A percentile compares a stretch with the other conserved stretches of the same genome.
Evolutionary conservation across 1,140 invertebrate species (phyloP).

Genomic region (Caenorhabditis brenneri): DNA sequence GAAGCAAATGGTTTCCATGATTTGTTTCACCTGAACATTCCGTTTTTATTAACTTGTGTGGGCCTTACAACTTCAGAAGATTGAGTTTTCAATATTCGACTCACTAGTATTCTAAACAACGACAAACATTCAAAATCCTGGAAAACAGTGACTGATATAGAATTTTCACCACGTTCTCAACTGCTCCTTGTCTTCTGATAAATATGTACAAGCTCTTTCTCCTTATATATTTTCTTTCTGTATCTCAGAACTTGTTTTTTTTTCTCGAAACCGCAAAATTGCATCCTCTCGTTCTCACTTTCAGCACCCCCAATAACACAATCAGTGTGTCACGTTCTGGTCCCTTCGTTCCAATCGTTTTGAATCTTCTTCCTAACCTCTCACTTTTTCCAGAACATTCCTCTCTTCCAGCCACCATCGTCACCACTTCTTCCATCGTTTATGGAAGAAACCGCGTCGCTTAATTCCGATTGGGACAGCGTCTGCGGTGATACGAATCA

Average conservation of each 20-base stretch:
- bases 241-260: not conserved
- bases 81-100: no score
- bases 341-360: no score
- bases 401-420: conserved; percentile 35
- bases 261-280: conserved; percentile 12
- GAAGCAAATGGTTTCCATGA: no score
- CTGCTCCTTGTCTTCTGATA: not conserved
- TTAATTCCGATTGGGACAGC: conserved; percentile 41
- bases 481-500: conserved; percentile 29
- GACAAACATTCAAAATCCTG: no score
- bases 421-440: conserved; percentile 35
- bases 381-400: conserved; percentile 28
- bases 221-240: not conserved
- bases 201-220: not conserved
- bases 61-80: no score
- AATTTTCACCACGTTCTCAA: no score
- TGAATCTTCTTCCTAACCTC: not conserved
- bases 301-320: not conserved
- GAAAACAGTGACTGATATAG: no score
- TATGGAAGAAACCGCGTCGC: conserved; percentile 35
- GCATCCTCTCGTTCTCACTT: not conserved
- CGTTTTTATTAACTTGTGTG: no score
- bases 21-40: no score
- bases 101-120: no score
- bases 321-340: no score